Evolutionary conservation across 1,140 invertebrate species (phyloP), one percentile per base, ranked within the genome.

Genomic region (Calliphora vicina): DNA sequence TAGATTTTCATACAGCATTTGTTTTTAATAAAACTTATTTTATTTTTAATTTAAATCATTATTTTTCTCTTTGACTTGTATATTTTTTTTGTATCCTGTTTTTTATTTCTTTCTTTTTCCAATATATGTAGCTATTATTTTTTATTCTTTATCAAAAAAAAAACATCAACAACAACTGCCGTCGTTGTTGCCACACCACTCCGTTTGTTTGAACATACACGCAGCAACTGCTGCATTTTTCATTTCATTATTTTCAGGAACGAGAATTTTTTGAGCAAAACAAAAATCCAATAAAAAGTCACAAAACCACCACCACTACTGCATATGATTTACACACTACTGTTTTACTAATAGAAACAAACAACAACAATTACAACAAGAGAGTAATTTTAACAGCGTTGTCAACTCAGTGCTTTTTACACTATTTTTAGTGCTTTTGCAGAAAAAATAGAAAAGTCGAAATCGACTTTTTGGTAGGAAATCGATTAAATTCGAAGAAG

Each of bases 181-280:
- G 61, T 12, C 23, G 61, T 67, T 67, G 61, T 67, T 67, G 61
- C 61, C 61, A 67, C 61, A 67, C 61, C 61, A 67, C 61, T 23
- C 61, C 61, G 61, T 67, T 23, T 67, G 5, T 67, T 67, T 67
- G n/a, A 67, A 25, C 61, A 67, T 67, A 67, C 61, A 67, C 61
- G 61, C 61, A 67, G 61, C 61, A 23, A 67, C 61, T 67, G 61
- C 61, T 23, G 61, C n/a, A 23, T 23, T 67, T 67, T n/a, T n/a
- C 50, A 57, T 57, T 57, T 57, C 50, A n/a, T 57, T 57, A 5
- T 17, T 50, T 67, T 67, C 61, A 67, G 61, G 20, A 67, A 67
- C 5, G 61, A 67, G 61, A 67, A 67, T 67, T 67, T 67, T 67
- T 67, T 67, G 61, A 67, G 61, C 61, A 67, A 67, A 67, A 67